Conservation (phyloP, 2,888 invertebrate species). For the Ichneumoninae sp. region DNA sequence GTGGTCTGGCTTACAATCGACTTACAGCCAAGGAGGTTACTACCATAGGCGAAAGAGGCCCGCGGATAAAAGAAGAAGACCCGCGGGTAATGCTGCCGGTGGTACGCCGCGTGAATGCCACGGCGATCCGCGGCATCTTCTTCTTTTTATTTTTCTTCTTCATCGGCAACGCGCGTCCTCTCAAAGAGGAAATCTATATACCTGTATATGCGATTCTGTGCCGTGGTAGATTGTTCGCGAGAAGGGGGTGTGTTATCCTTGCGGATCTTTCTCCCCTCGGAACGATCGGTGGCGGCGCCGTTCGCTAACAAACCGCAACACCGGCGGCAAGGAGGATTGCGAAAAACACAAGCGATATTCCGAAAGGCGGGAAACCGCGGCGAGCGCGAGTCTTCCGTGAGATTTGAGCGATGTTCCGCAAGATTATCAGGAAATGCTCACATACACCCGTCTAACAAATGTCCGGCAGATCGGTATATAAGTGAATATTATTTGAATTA, state of each 20-base stretch:
- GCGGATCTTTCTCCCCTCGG: constrained; percentile 62
- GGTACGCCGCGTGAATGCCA: constrained; percentile 58
- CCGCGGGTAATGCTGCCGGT: constrained; percentile 54
- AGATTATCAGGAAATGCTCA: not conserved
- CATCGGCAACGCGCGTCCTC: constrained; percentile 59
- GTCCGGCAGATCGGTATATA: too few relatives aligned
- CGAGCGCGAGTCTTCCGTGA: constrained; percentile 12
- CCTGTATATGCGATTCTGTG: constrained; percentile 15
- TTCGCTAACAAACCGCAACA: constrained; percentile 58
- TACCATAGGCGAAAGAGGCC: constrained; percentile 28
- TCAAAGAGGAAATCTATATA: constrained; percentile 60
- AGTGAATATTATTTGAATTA: too few relatives aligned
- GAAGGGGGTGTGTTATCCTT: constrained; percentile 66
- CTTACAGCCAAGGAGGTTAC: not conserved
- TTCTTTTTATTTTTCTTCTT: constrained; percentile 33
- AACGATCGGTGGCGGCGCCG: constrained; percentile 38
- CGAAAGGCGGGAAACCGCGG: constrained; percentile 11
- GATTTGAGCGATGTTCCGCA: not conserved
- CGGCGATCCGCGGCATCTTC: constrained; percentile 56
- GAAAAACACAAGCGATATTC: constrained; percentile 59
- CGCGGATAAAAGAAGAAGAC: constrained; percentile 24
- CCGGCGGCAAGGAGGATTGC: constrained; percentile 38
- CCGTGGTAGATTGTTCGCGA: constrained; percentile 29
- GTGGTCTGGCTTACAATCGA: constrained; percentile 17
- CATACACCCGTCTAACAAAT: not conserved